Evolutionary conservation across 2,888 invertebrate species (phyloP).

Genomic region (Dicroscelio sp.): DNA sequence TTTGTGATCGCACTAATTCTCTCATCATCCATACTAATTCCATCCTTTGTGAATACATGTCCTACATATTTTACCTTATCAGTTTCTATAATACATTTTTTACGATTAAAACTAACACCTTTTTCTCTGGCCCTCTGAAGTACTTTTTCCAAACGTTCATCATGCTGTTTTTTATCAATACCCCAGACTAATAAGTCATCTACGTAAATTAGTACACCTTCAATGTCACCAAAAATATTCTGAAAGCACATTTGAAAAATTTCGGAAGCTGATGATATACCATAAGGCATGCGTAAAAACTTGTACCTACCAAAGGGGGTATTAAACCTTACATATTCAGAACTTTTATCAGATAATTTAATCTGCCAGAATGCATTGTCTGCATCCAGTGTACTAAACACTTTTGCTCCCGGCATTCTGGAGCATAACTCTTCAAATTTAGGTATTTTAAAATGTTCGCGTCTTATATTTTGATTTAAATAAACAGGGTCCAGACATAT

Average conservation of each 20-base stretch:
- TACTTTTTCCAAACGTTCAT: constrained; percentile 40
- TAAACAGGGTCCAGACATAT: constrained; percentile 87
- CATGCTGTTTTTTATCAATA: neutral
- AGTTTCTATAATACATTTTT: constrained; percentile 44
- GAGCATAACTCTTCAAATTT: constrained; percentile 85
- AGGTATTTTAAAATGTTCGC: constrained; percentile 84
- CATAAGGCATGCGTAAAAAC: constrained; percentile 82
- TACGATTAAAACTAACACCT: constrained; percentile 61
- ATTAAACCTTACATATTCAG: constrained; percentile 83
- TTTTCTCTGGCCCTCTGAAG: constrained; percentile 59
- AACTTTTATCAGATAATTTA: constrained; percentile 81
- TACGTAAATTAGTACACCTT: constrained; percentile 84
- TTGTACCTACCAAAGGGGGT: constrained; percentile 87
- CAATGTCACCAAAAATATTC: constrained; percentile 82
- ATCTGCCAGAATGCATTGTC: constrained; percentile 85
- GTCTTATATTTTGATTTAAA: constrained; percentile 85
- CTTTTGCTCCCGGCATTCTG: constrained; percentile 82
- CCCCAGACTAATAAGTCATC: constrained; percentile 87
- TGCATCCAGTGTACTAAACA: constrained; percentile 85
- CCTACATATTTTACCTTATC: constrained; percentile 64
- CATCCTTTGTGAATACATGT: constrained; percentile 68
- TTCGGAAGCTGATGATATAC: constrained; percentile 37
- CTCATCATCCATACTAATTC: constrained; percentile 60
- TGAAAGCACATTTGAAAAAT: constrained; percentile 78
- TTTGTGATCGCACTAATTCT: constrained; percentile 58